Evolutionary conservation across 2,797 vertebrate species (phyloP), one percentile per base, ranked within the genome.

Genomic region (Hyperoplus lanceolatus): DNA sequence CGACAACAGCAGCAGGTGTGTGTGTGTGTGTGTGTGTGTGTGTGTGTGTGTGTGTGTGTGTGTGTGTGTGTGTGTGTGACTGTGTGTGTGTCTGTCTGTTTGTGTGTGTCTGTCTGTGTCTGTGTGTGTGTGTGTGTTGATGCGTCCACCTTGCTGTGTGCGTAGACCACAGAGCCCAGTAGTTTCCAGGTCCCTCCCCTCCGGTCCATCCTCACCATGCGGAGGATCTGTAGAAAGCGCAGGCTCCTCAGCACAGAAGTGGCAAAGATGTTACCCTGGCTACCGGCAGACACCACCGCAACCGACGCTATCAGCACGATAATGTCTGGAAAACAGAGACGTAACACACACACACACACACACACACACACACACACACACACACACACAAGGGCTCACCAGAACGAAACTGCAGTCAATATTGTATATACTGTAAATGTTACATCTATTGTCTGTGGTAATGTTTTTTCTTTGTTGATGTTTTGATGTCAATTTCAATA

Each of bases 181-280:
- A 99, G 96, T 93, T 99, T 99, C 98, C 98, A 99, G 81, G 98
- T 99, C 66, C 98, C 98, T 76, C 98, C 98, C 90, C 98, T 95
- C 53, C 97, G 95, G 94, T 99, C 98, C 97, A 99, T 99, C 78
- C 98, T 96, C 90, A 99, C 98, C 98, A 99, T 99, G 57, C 98
- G 96, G 55, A 99, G 95, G 90, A 99, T 99, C 95, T 99, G 98
- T 87, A 99, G 95, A 93, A 99, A 99, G 75, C 98, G 97, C 75
- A 99, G 97, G 93, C 97, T 98, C 89, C 98, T 95, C 89, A 99
- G 96, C 70, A 98, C 98, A 3, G 98, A 99, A 45, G 98, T 98
- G 91, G 98, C 98, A 74, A 99, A 98, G 95, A 99, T 98, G 92
- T 99, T 99, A 84, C 97, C 96, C 95, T 99, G 98, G 94, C 97